Evolutionary conservation across 2,113 vertebrate genomes (phyloP).

Genomic region (Pipa parva): DNA sequence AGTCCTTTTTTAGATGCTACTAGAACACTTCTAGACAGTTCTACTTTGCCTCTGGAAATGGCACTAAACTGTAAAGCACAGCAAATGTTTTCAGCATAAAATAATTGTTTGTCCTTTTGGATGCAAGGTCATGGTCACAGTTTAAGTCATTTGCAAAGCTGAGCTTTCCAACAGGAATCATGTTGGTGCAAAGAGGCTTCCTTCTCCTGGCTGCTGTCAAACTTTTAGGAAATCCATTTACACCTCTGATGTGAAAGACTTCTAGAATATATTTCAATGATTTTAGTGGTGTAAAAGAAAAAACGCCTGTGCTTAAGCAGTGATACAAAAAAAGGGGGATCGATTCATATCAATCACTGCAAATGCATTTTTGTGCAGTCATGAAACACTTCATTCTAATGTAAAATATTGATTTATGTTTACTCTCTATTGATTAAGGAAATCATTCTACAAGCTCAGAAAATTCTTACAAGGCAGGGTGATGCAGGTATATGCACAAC

Average conservation of each 20-base stretch:
- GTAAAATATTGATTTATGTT: conserved; percentile 21
- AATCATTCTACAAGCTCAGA: not conserved
- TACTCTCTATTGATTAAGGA: not conserved
- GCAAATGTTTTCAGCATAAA: conserved; percentile 38
- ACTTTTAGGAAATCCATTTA: conserved; percentile 70
- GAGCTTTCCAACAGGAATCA: conserved; percentile 52
- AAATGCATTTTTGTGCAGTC: conserved; percentile 56
- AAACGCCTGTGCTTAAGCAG: conserved; percentile 48
- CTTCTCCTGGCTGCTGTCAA: conserved; percentile 54
- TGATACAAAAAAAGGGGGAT: conserved; percentile 38
- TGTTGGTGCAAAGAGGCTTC: conserved; percentile 60
- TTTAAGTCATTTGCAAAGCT: conserved; percentile 47
- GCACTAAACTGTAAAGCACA: not conserved
- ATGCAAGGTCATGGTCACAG: conserved; percentile 61
- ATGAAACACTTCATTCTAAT: conserved; percentile 26
- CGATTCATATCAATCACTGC: conserved; percentile 47
- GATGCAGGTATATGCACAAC: not conserved
- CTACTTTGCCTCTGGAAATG: too few relatives aligned
- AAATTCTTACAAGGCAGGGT: not conserved
- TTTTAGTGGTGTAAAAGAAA: conserved; percentile 49
- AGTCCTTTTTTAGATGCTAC: too few relatives aligned
- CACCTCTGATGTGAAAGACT: conserved; percentile 64
- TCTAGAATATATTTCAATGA: conserved; percentile 60
- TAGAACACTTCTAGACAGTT: too few relatives aligned
- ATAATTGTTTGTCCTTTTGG: conserved; percentile 48